A percentile compares a stretch with the other conserved stretches of the same genome.
phyloP scores from a whole-genome alignment of 2,797 vertebrate genomes.

The Sciurus vulgaris region DNA sequence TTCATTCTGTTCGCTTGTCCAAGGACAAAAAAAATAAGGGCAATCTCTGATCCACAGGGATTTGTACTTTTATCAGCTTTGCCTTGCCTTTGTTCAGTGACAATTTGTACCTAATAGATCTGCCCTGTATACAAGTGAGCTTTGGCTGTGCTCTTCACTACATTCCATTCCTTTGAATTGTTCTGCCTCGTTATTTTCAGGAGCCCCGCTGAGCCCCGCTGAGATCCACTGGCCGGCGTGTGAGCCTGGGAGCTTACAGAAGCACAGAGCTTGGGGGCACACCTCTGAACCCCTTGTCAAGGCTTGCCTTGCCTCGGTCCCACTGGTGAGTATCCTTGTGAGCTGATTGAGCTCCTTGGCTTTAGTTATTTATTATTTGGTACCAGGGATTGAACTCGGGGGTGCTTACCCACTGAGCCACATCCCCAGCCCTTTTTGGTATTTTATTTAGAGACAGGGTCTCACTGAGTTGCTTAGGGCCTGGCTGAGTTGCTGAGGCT shows the following conservation, averaged over 20 bases:
- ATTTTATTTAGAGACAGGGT: too few species aligned
- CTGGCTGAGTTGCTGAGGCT: too few species aligned
- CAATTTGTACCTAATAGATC: background rate
- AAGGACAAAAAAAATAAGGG: background rate
- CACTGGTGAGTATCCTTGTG: background rate
- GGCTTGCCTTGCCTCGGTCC: background rate
- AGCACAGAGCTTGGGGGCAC: accelerated
- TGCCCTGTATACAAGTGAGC: background rate
- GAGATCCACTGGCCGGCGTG: background rate
- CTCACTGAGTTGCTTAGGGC: too few species aligned
- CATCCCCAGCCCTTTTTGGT: too few species aligned
- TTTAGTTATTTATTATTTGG: background rate
- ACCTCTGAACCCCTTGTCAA: background rate
- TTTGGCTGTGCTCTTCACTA: background rate
- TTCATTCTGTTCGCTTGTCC: background rate
- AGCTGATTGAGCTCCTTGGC: background rate
- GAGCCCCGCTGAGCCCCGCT: background rate
- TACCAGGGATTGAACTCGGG: too few species aligned
- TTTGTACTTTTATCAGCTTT: background rate
- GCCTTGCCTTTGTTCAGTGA: background rate
- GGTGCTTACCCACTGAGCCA: too few species aligned
- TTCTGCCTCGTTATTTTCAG: background rate
- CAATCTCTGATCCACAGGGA: background rate
- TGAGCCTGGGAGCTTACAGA: background rate
- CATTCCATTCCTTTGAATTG: background rate